phyloP scores from a whole-genome alignment of 2,113 vertebrate genomes.

The Lepus europaeus region DNA sequence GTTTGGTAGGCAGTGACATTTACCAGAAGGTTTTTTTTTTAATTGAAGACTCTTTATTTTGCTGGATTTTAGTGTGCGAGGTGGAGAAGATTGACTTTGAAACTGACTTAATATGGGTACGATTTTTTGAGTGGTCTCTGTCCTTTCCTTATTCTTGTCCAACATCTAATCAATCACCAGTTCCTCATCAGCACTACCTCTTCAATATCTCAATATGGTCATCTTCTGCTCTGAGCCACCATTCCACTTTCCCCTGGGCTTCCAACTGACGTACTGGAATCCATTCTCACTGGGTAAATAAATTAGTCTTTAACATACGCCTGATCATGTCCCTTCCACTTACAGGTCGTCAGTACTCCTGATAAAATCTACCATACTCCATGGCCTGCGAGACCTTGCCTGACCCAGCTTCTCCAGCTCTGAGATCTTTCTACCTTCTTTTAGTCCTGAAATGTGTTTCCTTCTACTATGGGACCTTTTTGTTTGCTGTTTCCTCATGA shows the following conservation, averaged over 20 bases:
- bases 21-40: not conserved
- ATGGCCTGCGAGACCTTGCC: not conserved
- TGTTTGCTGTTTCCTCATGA: not conserved
- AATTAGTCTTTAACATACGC: not conserved
- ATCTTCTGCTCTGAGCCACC: not conserved
- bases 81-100: slow-evolving; percentile 26
- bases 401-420: not conserved
- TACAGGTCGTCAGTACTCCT: not conserved
- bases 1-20: slow-evolving; percentile 10
- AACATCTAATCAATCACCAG: not conserved
- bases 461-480: not conserved
- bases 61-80: not conserved
- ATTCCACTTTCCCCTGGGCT: not conserved
- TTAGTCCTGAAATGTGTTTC: slow-evolving; percentile 2
- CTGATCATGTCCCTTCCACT: not conserved
- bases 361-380: not conserved
- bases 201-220: not conserved
- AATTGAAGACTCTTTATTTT: slow-evolving; percentile 38
- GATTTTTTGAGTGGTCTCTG: slow-evolving; percentile 15
- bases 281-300: not conserved
- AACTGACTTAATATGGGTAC: slow-evolving; percentile 17
- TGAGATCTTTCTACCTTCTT: not conserved
- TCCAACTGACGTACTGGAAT: not conserved
- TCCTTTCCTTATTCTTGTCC: not conserved
- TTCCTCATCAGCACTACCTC: not conserved